Evolutionary conservation across 1,140 invertebrate species (phyloP).

Genomic region (Drosophila nikananu): DNA sequence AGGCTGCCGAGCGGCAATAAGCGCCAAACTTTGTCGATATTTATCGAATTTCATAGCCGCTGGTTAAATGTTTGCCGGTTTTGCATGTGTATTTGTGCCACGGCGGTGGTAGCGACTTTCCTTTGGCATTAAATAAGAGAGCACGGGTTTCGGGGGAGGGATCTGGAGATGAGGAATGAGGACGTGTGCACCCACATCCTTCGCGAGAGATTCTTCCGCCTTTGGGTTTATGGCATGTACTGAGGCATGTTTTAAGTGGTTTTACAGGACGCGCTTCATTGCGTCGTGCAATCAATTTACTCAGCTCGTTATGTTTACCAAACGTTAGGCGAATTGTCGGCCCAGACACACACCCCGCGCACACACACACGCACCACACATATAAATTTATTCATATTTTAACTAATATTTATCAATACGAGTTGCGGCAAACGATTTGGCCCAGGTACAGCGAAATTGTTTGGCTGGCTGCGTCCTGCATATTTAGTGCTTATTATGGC

Average conservation of each 20-base stretch:
- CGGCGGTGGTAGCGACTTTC: slow-evolving; percentile 16
- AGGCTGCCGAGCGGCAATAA: slow-evolving; percentile 50
- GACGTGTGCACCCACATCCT: slow-evolving; percentile 39
- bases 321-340: slow-evolving; percentile 63
- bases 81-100: slow-evolving; percentile 48
- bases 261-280: slow-evolving; percentile 85
- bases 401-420: slow-evolving; percentile 81
- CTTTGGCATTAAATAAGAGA: slow-evolving; percentile 39
- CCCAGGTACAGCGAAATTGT: slow-evolving; percentile 44
- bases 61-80: slow-evolving; percentile 80
- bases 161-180: not conserved
- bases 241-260: slow-evolving; percentile 85
- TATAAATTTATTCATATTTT: slow-evolving; percentile 80
- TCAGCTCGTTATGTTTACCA: slow-evolving; percentile 78
- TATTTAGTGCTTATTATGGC: slow-evolving; percentile 84
- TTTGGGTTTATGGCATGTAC: slow-evolving; percentile 81
- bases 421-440: slow-evolving; percentile 27
- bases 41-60: slow-evolving; percentile 81
- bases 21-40: slow-evolving; percentile 78
- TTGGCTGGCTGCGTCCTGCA: slow-evolving; percentile 57
- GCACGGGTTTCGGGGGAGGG: not conserved
- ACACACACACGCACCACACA: slow-evolving; percentile 13
- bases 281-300: slow-evolving; percentile 83
- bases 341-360: slow-evolving; percentile 23
- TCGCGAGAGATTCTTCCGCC: slow-evolving; percentile 48